Evolutionary conservation across 2,113 vertebrate genomes (phyloP).

Genomic region (Mirza zaza): DNA sequence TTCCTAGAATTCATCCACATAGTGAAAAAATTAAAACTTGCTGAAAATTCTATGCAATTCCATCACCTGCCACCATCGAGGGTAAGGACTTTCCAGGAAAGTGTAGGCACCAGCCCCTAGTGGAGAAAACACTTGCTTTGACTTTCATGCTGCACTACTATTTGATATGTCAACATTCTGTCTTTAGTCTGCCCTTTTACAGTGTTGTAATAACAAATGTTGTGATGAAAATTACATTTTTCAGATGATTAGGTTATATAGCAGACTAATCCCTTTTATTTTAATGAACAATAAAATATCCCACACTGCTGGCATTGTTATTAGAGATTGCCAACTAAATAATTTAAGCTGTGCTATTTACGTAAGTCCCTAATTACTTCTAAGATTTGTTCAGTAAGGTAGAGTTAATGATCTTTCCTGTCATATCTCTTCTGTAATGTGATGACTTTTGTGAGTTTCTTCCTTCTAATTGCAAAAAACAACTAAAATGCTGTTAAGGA

Average conservation of each 20-base stretch:
- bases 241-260: slow-evolving; percentile 60
- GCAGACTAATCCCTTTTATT: slow-evolving; percentile 56
- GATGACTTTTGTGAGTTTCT: slow-evolving; percentile 53
- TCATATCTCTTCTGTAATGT: slow-evolving; percentile 55
- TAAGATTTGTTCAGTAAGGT: slow-evolving; percentile 41
- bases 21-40: not conserved
- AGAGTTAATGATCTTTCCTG: slow-evolving; percentile 66
- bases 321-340: slow-evolving; percentile 59
- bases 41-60: not conserved
- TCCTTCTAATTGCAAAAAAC: slow-evolving; percentile 70
- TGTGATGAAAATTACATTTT: slow-evolving; percentile 60
- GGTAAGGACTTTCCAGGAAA: not conserved
- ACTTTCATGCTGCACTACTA: not conserved
- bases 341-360: slow-evolving; percentile 56
- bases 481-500: slow-evolving; percentile 49
- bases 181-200: slow-evolving; percentile 52
- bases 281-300: slow-evolving; percentile 54
- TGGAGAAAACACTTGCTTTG: not conserved
- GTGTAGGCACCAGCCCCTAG: not conserved
- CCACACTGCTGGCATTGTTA: slow-evolving; percentile 5
- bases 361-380: slow-evolving; percentile 55
- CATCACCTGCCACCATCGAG: not conserved
- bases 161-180: slow-evolving; percentile 32
- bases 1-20: not conserved
- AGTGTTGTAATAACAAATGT: slow-evolving; percentile 48